Conservation (phyloP, 2,113 vertebrate genomes). For the Hemibagrus wyckioides region DNA sequence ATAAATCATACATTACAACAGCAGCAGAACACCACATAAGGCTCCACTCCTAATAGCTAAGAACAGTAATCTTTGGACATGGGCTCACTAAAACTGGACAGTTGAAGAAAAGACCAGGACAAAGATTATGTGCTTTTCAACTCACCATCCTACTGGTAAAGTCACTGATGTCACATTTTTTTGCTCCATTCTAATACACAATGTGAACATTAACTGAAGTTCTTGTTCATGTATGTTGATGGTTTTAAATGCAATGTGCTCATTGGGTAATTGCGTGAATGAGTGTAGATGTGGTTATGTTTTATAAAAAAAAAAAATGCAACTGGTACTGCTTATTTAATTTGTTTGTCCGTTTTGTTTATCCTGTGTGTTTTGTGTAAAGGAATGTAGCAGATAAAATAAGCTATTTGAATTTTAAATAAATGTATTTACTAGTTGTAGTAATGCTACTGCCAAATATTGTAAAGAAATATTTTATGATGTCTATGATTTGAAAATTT, state of each 20-base stretch:
- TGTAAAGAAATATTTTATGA: background rate
- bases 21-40: no score
- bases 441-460: background rate
- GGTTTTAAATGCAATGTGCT: background rate
- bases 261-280: no score
- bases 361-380: background rate
- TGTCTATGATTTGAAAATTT: background rate
- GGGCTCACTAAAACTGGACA: no score
- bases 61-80: no score
- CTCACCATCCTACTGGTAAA: no score
- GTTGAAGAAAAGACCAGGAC: no score
- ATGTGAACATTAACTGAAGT: background rate
- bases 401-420: background rate
- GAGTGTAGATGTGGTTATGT: background rate
- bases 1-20: no score
- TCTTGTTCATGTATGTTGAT: background rate
- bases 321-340: background rate
- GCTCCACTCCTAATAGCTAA: no score
- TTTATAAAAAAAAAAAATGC: background rate
- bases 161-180: no score
- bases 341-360: background rate
- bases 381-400: background rate
- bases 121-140: no score
- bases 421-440: background rate
- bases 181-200: no score